Base-by-base conservation (phyloP, 2,888 invertebrate species). In the Euplagia quadripunctaria region DNA sequence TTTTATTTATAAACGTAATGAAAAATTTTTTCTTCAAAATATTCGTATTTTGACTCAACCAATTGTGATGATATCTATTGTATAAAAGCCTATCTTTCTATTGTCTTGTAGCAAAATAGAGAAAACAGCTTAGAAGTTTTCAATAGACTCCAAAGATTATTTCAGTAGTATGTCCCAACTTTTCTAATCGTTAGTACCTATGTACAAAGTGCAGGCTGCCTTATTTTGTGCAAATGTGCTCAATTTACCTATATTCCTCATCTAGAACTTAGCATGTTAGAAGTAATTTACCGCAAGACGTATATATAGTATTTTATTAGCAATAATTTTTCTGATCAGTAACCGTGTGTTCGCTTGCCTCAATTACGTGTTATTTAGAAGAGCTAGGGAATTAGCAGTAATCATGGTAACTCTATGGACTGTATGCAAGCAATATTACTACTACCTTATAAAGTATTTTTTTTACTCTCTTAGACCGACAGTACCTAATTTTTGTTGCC, bases 221-320 rank as follows among this genome's bases (percentile, higher is more conserved):
- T 61, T 17, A 7, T 42, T 61, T 49, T 65, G 42, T 70, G 72
- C 65, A 66, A 66, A 61, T 66, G 73, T 82, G 73, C 82, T 81
- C 72, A 77, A 65, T 42, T 75, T 74, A n/a, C n/a, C n/a, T n/a
- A 72, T 74, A 81, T 79, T 76, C 82, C 74, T 73, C n/a, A 42
- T 9, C 51, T 70, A 31, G 12, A 74, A 65, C n/a, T 31, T 64
- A 69, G 41, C 63, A 63, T 41, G 41, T 14, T 1, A 41, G 31
- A 41, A 41, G 41, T 5, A 51, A 41, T 41, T 66, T 49, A 51
- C 14, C 8, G 41, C 11, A 31, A 66, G 17, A 11, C 41, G 11
- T 17, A 49, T 9, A 6, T 46, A 46, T 51, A 41, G 41, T 41
- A 41, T 66, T 66, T 51, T 66, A 31, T 66, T 16, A 17, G 66